Percentiles rank a stretch among this genome's conserved stretches.
Evolutionary conservation across 2,113 vertebrate species (phyloP).

Genomic region (Solenodon paradoxus): DNA sequence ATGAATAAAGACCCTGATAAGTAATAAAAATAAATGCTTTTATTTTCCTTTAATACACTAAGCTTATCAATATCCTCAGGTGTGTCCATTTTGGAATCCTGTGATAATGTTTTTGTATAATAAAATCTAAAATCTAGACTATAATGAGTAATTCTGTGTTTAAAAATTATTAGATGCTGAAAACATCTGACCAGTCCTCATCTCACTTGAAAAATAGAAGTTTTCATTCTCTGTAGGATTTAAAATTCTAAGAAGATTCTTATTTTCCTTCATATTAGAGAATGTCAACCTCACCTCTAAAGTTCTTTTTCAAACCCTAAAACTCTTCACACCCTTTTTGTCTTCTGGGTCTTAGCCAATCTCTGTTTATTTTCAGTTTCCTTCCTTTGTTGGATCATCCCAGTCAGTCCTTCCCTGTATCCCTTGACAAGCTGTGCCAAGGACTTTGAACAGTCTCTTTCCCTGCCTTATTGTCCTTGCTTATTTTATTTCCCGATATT

Average conservation of each 20-base stretch:
- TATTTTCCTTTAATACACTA: not conserved
- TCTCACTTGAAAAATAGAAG: not conserved
- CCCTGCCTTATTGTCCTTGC: not conserved
- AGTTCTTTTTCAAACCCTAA: constrained; percentile 42
- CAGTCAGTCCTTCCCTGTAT: constrained; percentile 38
- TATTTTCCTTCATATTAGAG: not conserved
- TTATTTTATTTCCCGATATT: constrained; percentile 5
- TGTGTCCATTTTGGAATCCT: not conserved
- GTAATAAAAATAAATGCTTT: constrained; percentile 19
- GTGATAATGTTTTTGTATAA: not conserved
- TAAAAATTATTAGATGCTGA: not conserved
- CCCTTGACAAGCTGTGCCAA: constrained; percentile 22
- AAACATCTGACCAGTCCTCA: not conserved
- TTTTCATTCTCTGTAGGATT: not conserved
- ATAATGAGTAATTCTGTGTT: not conserved
- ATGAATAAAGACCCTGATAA: not conserved
- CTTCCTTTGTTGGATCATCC: constrained; percentile 48
- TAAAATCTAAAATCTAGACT: not conserved
- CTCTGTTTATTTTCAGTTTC: constrained; percentile 68
- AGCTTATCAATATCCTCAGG: not conserved
- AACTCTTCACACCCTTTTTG: constrained; percentile 55
- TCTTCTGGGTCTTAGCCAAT: constrained; percentile 46
- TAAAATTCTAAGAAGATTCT: not conserved
- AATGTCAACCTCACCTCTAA: not conserved
- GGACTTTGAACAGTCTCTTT: not conserved